Conservation (phyloP, 2,113 vertebrate genomes). For the Dermatemys mawii region DNA sequence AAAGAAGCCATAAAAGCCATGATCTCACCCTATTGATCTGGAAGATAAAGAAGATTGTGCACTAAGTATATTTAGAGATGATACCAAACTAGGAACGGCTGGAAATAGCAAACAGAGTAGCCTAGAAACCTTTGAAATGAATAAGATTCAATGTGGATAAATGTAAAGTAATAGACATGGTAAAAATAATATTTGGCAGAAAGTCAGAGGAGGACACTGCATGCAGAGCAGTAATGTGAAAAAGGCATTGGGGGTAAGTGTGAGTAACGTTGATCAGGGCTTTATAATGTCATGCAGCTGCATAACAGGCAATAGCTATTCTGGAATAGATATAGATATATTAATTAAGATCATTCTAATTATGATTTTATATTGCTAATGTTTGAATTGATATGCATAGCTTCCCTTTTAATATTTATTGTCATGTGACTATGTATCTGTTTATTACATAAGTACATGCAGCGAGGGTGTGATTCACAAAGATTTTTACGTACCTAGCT, state of each 20-base stretch:
- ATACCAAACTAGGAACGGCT: constrained; percentile 64
- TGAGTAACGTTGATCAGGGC: constrained; percentile 56
- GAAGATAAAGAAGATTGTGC: constrained; percentile 67
- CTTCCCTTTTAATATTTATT: neutral
- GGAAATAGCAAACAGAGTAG: constrained; percentile 61
- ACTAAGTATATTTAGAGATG: constrained; percentile 60
- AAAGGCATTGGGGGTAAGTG: constrained; percentile 41
- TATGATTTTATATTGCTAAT: constrained; percentile 16
- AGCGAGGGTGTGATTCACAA: neutral
- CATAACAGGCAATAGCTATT: constrained; percentile 42
- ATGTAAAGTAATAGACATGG: constrained; percentile 66
- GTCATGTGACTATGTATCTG: neutral
- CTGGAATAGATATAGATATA: neutral
- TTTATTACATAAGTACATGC: neutral
- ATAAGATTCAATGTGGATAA: constrained; percentile 72
- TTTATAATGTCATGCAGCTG: constrained; percentile 46
- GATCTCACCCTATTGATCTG: constrained; percentile 43
- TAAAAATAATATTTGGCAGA: constrained; percentile 66
- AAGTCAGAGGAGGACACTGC: constrained; percentile 61
- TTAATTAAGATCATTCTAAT: neutral
- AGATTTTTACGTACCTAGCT: neutral
- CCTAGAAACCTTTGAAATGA: constrained; percentile 69
- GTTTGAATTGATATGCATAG: neutral
- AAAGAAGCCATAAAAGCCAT: constrained; percentile 41
- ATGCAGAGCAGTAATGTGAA: constrained; percentile 62